Base-by-base conservation (phyloP, 2,113 vertebrate genomes). In the Chionis minor region DNA sequence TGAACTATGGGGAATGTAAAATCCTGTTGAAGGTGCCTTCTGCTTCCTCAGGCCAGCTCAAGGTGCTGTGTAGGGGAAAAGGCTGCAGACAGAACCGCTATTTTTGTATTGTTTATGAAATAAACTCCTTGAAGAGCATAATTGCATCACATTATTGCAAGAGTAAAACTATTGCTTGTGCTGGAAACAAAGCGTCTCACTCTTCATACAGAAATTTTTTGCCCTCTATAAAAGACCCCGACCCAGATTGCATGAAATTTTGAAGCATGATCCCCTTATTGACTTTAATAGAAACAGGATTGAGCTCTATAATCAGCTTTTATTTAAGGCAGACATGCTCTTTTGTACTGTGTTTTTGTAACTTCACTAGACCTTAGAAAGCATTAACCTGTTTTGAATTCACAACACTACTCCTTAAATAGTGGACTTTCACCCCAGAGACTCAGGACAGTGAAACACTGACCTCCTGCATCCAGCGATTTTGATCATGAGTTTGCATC, bases 191-290 rank as follows among this genome's bases (percentile, higher is more conserved):
- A 89, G 40, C 12, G 4, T 89, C 85, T 96, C 92, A 42, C n/a
- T 88, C 96, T 96, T 97, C 85, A 91, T 88, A 90, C 35, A 30
- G 94, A 79, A 63, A 59, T 65, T 81, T 90, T 92, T 95, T 93
- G 87, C 61, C 78, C 93, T 51, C n/a, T 55, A 9, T 65, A 93
- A 93, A 98, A 91, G 47, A 56, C 66, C 61, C 44, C 0, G 3
- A 81, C 47, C 40, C 89, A 81, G 30, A 88, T 2, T 72, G 88
- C 59, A 80, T 92, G 89, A 96, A 94, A 85, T 73, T 95, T 92
- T 89, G 79, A 86, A 94, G 91, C 62, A 70, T 12, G 10, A 75
- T 94, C n/a, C 67, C 33, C 45, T 87, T 74, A 81, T 21, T 78
- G 74, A 73, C 58, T 92, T 94, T 86, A 70, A 94, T 14, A 91